A percentile compares a stretch with the other conserved stretches of the same genome.
Conservation (phyloP, 2,113 vertebrate genomes). For the Aegithalos caudatus region DNA sequence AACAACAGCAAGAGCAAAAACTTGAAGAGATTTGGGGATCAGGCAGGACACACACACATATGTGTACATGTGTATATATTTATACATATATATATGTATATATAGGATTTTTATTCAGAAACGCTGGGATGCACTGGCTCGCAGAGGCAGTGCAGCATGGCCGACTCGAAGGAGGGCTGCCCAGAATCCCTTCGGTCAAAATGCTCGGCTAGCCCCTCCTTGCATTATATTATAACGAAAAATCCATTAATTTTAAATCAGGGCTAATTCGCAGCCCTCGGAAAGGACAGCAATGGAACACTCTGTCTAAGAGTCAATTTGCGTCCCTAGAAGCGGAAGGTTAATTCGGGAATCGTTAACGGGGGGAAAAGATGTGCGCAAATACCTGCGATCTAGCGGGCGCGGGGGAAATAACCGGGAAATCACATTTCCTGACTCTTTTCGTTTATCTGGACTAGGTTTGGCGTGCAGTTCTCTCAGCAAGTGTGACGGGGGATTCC, state of each 20-base stretch:
- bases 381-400: not conserved
- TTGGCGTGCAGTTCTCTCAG: not conserved
- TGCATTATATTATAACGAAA: conserved; percentile 27
- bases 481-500: not conserved
- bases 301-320: not conserved
- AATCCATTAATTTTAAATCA: not conserved
- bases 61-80: too few species aligned
- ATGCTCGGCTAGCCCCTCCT: not conserved
- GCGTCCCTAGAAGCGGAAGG: not conserved
- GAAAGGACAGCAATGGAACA: not conserved
- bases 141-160: not conserved
- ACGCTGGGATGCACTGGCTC: not conserved
- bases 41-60: too few species aligned
- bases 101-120: not conserved
- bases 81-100: too few species aligned
- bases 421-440: not conserved
- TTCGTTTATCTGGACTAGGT: not conserved
- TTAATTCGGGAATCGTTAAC: conserved; percentile 36
- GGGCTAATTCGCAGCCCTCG: not conserved
- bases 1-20: not conserved
- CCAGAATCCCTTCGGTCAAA: not conserved
- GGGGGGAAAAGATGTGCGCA: not conserved
- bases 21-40: not conserved
- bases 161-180: not conserved
- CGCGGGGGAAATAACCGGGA: not conserved